Evolutionary conservation across 2,888 invertebrate species (phyloP).

Genomic region (Malacosoma neustria): DNA sequence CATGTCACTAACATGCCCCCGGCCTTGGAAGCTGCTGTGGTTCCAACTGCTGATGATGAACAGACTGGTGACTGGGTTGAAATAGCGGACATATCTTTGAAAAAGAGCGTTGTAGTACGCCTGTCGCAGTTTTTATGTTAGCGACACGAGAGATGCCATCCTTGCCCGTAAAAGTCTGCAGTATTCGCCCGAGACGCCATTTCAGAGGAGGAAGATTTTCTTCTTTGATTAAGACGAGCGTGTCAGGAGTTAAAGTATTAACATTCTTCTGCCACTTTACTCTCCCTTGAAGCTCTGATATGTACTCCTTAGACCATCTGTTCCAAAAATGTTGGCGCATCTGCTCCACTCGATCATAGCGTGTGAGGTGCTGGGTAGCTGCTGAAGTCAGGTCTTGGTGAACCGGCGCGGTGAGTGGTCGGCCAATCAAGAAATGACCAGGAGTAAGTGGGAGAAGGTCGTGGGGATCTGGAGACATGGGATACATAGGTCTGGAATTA

Average conservation of each 20-base stretch:
- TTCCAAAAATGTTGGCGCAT: constrained; percentile 10
- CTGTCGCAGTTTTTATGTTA: constrained; percentile 10
- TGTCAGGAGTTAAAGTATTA: constrained; percentile 4
- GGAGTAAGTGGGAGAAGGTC: background rate
- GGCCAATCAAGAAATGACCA: background rate
- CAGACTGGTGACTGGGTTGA: too few species aligned
- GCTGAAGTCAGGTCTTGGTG: constrained; percentile 1
- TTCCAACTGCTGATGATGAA: too few species aligned
- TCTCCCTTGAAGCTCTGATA: constrained; percentile 14
- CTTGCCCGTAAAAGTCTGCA: constrained; percentile 6
- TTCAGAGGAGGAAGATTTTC: constrained; percentile 12
- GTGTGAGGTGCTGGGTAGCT: constrained; percentile 1
- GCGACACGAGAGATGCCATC: constrained; percentile 15
- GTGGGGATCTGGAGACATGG: background rate
- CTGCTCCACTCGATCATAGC: constrained; percentile 9
- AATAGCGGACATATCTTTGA: constrained; percentile 7
- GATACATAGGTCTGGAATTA: constrained; percentile 4
- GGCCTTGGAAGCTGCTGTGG: too few species aligned
- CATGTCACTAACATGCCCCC: too few species aligned
- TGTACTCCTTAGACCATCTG: constrained; percentile 13
- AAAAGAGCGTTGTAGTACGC: constrained; percentile 7
- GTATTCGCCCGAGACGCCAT: constrained; percentile 15
- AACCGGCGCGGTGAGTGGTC: constrained; percentile 1
- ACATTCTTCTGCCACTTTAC: constrained; percentile 12
- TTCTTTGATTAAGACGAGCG: constrained; percentile 14